Evolutionary conservation across 2,888 invertebrate species (phyloP).

Genomic region (Rhingia campestris): DNA sequence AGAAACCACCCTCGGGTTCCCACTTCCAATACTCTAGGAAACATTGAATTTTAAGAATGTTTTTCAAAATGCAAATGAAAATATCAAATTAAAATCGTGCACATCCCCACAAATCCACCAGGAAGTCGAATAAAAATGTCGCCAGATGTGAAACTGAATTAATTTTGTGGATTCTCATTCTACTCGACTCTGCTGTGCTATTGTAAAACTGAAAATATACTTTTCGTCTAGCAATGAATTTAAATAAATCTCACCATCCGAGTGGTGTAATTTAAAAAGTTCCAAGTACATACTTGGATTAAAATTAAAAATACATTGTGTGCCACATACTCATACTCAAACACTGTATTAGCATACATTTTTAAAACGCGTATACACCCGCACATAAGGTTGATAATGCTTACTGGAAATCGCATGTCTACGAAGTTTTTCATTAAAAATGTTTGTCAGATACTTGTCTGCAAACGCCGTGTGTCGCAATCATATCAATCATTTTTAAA

Average conservation of each 20-base stretch:
- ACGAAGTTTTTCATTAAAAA: background rate
- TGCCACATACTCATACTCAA: background rate
- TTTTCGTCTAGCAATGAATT: constrained; percentile 5
- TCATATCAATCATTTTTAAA: constrained; percentile 16
- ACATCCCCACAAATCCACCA: constrained; percentile 1
- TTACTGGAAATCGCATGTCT: constrained; percentile 2
- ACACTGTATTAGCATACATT: background rate
- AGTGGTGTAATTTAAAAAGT: constrained; percentile 28
- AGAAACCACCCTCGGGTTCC: background rate
- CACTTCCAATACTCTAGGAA: background rate
- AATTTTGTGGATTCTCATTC: constrained; percentile 36
- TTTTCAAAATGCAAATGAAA: constrained; percentile 53
- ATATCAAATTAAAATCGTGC: constrained; percentile 47
- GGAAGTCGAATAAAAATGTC: constrained; percentile 42
- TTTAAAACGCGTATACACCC: too few species aligned
- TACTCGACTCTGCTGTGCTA: background rate
- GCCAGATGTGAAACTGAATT: constrained; percentile 62
- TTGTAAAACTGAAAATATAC: background rate
- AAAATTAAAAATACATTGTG: constrained; percentile 7
- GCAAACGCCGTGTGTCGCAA: constrained; percentile 13
- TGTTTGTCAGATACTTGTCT: background rate
- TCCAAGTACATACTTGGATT: constrained; percentile 18
- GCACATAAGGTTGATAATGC: background rate
- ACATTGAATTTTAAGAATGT: constrained; percentile 47
- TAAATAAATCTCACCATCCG: constrained; percentile 36